phyloP scores from a whole-genome alignment of 2,888 invertebrate species.

The Listrodromus nycthemerus region DNA sequence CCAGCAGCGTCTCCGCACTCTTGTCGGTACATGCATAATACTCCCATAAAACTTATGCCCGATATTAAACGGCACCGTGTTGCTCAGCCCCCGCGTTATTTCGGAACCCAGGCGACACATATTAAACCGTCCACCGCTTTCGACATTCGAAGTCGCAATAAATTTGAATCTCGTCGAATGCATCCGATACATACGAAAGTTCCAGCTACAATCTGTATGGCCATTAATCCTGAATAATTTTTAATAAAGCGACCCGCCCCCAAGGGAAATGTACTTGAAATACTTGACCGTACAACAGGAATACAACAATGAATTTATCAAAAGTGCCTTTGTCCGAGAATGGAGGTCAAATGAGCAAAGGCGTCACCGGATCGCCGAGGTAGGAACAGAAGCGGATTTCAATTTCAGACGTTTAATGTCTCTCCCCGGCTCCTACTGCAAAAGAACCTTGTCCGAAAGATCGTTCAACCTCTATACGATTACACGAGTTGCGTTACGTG shows the following conservation, averaged over 20 bases:
- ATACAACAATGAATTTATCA: not conserved
- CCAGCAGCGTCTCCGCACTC: slow-evolving; percentile 16
- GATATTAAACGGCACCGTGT: slow-evolving; percentile 46
- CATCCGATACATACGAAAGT: slow-evolving; percentile 40
- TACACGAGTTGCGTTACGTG: slow-evolving; percentile 51
- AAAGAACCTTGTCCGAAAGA: slow-evolving; percentile 37
- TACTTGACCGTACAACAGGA: too few relatives aligned
- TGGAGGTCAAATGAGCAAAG: slow-evolving; percentile 61
- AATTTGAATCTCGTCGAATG: slow-evolving; percentile 52
- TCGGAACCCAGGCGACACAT: slow-evolving; percentile 31
- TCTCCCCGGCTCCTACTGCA: slow-evolving; percentile 61
- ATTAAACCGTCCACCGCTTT: slow-evolving; percentile 31
- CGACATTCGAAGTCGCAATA: slow-evolving; percentile 30
- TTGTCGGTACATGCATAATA: slow-evolving; percentile 50
- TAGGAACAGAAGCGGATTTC: slow-evolving; percentile 52
- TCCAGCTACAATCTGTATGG: slow-evolving; percentile 18
- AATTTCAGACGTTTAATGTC: slow-evolving; percentile 70
- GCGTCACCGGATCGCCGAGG: slow-evolving; percentile 33
- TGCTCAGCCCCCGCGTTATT: slow-evolving; percentile 35
- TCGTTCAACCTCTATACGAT: slow-evolving; percentile 41
- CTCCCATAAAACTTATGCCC: slow-evolving; percentile 38
- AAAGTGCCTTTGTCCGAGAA: slow-evolving; percentile 49
- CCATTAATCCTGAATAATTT: slow-evolving; percentile 31
- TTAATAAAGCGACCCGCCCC: slow-evolving; percentile 29
- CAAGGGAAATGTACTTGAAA: too few relatives aligned